phyloP scores from a whole-genome alignment of 1,140 invertebrate genomes.

The Microplitis demolitor region DNA sequence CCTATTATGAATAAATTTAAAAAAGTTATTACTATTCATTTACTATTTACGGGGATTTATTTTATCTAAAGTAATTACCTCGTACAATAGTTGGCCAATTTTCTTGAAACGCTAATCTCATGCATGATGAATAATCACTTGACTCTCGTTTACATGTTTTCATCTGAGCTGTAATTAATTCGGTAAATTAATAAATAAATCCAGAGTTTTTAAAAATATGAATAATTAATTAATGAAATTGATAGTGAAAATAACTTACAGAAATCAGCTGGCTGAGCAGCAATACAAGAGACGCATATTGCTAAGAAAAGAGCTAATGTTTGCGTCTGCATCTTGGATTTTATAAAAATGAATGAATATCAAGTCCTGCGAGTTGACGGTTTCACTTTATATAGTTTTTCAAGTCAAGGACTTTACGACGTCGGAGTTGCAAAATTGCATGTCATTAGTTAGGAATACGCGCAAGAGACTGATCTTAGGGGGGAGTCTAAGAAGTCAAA shows the following conservation, averaged over 20 bases:
- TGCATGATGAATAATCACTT: slow-evolving; percentile 52
- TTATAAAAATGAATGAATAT: slow-evolving; percentile 24
- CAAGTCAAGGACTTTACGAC: slow-evolving; percentile 56
- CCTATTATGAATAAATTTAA: slow-evolving; percentile 42
- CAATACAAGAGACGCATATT: slow-evolving; percentile 31
- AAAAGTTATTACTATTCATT: background rate
- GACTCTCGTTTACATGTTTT: slow-evolving; percentile 51
- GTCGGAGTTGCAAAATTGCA: slow-evolving; percentile 58
- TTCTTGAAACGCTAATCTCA: slow-evolving; percentile 56
- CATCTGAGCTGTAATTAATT: slow-evolving; percentile 37
- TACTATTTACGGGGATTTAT: background rate
- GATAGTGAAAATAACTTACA: slow-evolving; percentile 44
- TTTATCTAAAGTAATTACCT: slow-evolving; percentile 40
- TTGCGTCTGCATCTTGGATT: slow-evolving; percentile 8
- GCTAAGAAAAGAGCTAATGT: background rate
- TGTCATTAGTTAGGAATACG: slow-evolving; percentile 49
- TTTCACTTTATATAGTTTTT: slow-evolving; percentile 60
- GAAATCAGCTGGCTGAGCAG: slow-evolving; percentile 39
- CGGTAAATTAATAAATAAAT: background rate
- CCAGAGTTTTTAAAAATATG: background rate
- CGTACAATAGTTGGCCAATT: slow-evolving; percentile 52
- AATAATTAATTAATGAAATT: background rate
- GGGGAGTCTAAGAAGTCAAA: slow-evolving; percentile 4
- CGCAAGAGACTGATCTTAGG: background rate
- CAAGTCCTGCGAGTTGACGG: slow-evolving; percentile 46